Conservation (phyloP, 1,140 invertebrate species). For the Armadillidium nasatum region DNA sequence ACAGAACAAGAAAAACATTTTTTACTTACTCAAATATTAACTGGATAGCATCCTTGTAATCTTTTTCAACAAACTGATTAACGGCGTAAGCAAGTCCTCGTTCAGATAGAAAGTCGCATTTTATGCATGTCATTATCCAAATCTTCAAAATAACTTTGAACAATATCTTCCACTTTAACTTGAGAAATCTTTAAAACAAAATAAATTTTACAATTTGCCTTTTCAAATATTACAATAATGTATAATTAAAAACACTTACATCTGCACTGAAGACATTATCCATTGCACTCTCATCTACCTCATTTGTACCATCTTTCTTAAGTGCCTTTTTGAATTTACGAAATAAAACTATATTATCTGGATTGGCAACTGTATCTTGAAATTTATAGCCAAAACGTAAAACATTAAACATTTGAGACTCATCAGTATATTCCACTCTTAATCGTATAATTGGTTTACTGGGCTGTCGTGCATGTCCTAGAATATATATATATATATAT, state of each 20-base stretch:
- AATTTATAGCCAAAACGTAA: slow-evolving; percentile 69
- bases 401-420: slow-evolving; percentile 52
- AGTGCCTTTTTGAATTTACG: slow-evolving; percentile 51
- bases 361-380: slow-evolving; percentile 57
- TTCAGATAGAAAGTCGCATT: slow-evolving; percentile 58
- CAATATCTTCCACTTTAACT: slow-evolving; percentile 59
- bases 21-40: slow-evolving; percentile 50
- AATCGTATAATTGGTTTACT: slow-evolving; percentile 72
- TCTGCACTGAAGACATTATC: slow-evolving; percentile 23
- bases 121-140: slow-evolving; percentile 50
- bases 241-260: slow-evolving; percentile 22
- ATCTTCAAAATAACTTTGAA: slow-evolving; percentile 59
- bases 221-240: slow-evolving; percentile 1
- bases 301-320: slow-evolving; percentile 10
- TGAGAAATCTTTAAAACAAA: background rate
- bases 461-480: slow-evolving; percentile 66
- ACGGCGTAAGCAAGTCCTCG: slow-evolving; percentile 60
- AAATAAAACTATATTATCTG: slow-evolving; percentile 55
- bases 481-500: slow-evolving; percentile 17
- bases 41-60: slow-evolving; percentile 55
- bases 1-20: too few relatives aligned
- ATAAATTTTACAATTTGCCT: background rate
- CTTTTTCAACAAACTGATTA: slow-evolving; percentile 57
- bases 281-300: slow-evolving; percentile 25
- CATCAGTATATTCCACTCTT: slow-evolving; percentile 67